A percentile compares a stretch with the other conserved stretches of the same genome.
phyloP scores from a whole-genome alignment of 2,888 invertebrate genomes.

The Linnaemya vulpina region DNA sequence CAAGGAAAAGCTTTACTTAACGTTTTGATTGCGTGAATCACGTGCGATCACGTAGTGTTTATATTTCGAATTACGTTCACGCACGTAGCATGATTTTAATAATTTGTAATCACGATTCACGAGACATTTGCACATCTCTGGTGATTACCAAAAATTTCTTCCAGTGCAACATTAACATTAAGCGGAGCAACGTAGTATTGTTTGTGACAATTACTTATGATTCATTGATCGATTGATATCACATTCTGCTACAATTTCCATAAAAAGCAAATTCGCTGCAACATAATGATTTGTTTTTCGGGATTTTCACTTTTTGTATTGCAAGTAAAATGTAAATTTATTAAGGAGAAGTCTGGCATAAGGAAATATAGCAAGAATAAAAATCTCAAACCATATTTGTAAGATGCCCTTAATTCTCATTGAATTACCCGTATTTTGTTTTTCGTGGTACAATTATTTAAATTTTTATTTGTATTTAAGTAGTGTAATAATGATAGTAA shows the following conservation, averaged over 20 bases:
- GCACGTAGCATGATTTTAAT: too few relatives aligned
- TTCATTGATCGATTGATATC: slow-evolving; percentile 60
- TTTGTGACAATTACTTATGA: slow-evolving; percentile 57
- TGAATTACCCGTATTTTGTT: slow-evolving; percentile 31
- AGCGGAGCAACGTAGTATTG: background rate
- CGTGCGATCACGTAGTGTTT: too few relatives aligned
- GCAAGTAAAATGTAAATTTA: background rate
- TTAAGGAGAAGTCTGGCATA: background rate
- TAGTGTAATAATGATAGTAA: slow-evolving; percentile 58
- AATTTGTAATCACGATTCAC: too few relatives aligned
- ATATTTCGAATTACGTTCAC: too few relatives aligned
- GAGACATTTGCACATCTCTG: too few relatives aligned
- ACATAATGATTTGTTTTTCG: slow-evolving; percentile 20
- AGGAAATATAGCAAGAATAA: background rate
- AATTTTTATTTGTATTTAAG: slow-evolving; percentile 45
- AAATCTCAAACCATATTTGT: slow-evolving; percentile 32
- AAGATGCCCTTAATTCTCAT: slow-evolving; percentile 51
- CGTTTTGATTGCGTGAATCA: too few relatives aligned
- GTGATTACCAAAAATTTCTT: background rate
- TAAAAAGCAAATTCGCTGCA: slow-evolving; percentile 45
- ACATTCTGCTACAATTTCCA: slow-evolving; percentile 49
- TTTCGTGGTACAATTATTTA: slow-evolving; percentile 29
- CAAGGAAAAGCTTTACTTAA: too few relatives aligned
- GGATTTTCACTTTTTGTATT: slow-evolving; percentile 2
- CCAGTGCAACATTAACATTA: background rate